phyloP scores from a whole-genome alignment of 2,888 invertebrate species.

The Julus scanicus region DNA sequence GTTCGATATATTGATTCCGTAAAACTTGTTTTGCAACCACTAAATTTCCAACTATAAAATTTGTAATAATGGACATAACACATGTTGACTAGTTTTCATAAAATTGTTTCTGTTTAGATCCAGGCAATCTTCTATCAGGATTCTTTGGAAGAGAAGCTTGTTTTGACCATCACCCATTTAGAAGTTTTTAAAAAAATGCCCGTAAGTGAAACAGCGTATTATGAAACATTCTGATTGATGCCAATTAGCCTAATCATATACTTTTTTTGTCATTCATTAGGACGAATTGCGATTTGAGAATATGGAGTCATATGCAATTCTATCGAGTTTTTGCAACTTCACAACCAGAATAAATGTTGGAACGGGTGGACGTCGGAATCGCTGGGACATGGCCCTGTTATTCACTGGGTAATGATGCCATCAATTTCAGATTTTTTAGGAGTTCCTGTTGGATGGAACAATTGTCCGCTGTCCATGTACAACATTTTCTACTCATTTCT shows the following conservation, averaged over 20 bases:
- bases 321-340: conserved; percentile 82
- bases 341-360: conserved; percentile 75
- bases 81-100: no score
- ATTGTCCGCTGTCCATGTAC: no score
- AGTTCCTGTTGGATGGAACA: no score
- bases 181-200: conserved; percentile 53
- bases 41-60: no score
- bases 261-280: neutral
- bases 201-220: neutral
- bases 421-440: no score
- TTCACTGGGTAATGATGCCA: conserved; percentile 76
- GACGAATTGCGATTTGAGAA: conserved; percentile 72
- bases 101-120: conserved; percentile 22
- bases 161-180: conserved; percentile 46
- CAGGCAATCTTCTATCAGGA: conserved; percentile 54
- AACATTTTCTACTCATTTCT: no score
- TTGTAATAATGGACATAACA: no score
- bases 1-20: no score
- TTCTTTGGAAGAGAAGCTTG: conserved; percentile 43
- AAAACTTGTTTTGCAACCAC: no score
- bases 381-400: conserved; percentile 84
- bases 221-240: no score
- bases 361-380: conserved; percentile 76
- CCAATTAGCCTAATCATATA: no score
- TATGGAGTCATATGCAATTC: conserved; percentile 75